Conservation (phyloP, 1,140 invertebrate species). For the Drosophila erecta region DNA sequence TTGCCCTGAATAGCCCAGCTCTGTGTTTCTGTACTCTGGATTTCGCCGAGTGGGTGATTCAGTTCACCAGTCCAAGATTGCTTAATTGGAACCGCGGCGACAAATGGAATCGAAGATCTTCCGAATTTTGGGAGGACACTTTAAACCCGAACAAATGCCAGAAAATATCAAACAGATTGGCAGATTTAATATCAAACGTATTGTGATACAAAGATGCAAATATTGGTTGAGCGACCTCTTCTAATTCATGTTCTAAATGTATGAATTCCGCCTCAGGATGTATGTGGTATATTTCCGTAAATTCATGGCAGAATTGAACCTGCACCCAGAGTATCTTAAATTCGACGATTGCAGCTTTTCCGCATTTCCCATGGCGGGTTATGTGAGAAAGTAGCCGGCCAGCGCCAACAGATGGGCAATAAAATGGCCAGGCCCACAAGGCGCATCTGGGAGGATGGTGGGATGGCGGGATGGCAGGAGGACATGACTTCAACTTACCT, state of each 20-base stretch:
- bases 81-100: slow-evolving; percentile 16
- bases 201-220: too few species aligned
- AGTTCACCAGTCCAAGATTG: slow-evolving; percentile 17
- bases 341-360: slow-evolving; percentile 2
- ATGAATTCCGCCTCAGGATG: too few species aligned
- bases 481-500: slow-evolving; percentile 16
- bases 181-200: too few species aligned
- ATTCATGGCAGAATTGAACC: too few species aligned
- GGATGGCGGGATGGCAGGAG: neutral
- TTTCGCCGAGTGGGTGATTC: slow-evolving; percentile 24
- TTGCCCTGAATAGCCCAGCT: slow-evolving; percentile 59
- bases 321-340: slow-evolving; percentile 15
- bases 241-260: too few species aligned
- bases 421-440: slow-evolving; percentile 46
- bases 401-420: slow-evolving; percentile 32
- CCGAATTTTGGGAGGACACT: neutral
- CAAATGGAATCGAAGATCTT: neutral
- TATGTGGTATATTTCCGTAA: too few species aligned
- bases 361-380: slow-evolving; percentile 8
- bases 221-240: too few species aligned
- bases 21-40: slow-evolving; percentile 59
- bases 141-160: too few species aligned
- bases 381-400: slow-evolving; percentile 58
- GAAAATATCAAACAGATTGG: too few species aligned
- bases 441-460: slow-evolving; percentile 10